Percentiles rank a stretch among this genome's conserved stretches.
phyloP scores from a whole-genome alignment of 2,888 invertebrate species.

The Sympetrum striolatum region DNA sequence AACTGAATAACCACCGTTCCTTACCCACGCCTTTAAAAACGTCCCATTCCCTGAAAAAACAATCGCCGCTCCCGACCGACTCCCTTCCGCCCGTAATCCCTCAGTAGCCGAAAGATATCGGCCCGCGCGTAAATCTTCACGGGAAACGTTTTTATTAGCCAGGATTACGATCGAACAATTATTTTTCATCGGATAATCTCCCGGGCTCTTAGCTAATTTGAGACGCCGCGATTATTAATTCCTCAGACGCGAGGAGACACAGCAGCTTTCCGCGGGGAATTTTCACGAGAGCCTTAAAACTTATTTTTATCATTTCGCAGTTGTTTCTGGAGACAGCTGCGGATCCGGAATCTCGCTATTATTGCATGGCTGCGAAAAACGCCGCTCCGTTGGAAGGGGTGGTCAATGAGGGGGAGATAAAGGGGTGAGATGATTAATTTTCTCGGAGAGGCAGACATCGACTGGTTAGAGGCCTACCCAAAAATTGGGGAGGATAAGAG shows the following conservation, averaged over 20 bases:
- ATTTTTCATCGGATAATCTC: not conserved
- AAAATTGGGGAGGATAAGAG: not conserved
- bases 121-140: no score
- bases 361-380: not conserved
- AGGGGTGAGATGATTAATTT: not conserved
- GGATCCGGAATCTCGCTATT: not conserved
- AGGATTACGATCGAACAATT: not conserved
- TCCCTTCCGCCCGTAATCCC: no score
- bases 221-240: not conserved
- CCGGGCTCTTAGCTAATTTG: not conserved
- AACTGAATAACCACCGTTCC: no score
- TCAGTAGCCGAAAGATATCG: no score
- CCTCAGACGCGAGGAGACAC: not conserved
- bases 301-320: not conserved
- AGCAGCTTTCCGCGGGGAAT: no score
- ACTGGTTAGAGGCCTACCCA: not conserved
- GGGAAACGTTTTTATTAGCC: not conserved
- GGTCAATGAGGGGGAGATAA: not conserved
- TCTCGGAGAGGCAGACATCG: not conserved
- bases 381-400: not conserved
- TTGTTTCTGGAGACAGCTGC: not conserved
- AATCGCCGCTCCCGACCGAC: no score
- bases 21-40: no score
- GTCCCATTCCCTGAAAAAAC: no score
- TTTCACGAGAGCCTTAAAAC: not conserved